Conservation (phyloP, 1,140 invertebrate genomes). For the Listronotus bonariensis region DNA sequence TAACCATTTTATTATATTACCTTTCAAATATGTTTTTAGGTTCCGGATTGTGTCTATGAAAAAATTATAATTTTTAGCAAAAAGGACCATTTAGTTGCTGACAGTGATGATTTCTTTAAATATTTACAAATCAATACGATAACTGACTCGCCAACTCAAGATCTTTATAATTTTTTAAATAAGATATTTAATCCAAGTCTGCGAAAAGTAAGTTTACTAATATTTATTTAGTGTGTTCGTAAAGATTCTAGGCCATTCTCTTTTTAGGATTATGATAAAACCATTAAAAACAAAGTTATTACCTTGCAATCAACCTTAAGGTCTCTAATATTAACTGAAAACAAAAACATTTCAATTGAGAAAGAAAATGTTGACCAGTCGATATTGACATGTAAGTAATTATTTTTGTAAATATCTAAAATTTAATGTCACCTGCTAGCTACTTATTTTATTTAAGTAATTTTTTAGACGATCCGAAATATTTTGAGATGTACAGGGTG, state of each 20-base stretch:
- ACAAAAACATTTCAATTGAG: background rate
- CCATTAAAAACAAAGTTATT: slow-evolving; percentile 20
- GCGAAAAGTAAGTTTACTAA: slow-evolving; percentile 31
- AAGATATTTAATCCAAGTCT: slow-evolving; percentile 50
- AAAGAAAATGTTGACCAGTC: background rate
- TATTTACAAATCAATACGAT: slow-evolving; percentile 43
- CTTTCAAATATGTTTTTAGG: background rate
- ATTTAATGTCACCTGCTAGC: too few relatives aligned
- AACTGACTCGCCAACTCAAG: slow-evolving; percentile 46
- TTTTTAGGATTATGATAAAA: slow-evolving; percentile 18
- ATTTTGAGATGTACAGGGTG: too few relatives aligned
- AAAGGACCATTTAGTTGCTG: background rate
- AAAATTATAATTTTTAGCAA: slow-evolving; percentile 26
- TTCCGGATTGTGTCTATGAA: slow-evolving; percentile 8
- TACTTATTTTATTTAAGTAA: too few relatives aligned
- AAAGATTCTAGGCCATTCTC: too few relatives aligned
- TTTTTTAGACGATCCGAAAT: too few relatives aligned
- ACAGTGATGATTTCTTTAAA: slow-evolving; percentile 20
- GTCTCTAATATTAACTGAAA: slow-evolving; percentile 23
- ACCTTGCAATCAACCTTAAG: slow-evolving; percentile 23
- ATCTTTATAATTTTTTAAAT: slow-evolving; percentile 49
- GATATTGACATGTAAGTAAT: slow-evolving; percentile 26
- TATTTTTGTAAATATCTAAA: background rate
- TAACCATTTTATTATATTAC: too few relatives aligned
- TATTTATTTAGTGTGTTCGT: background rate